phyloP scores from a whole-genome alignment of 2,797 vertebrate species.

The Phaenicophaeus curvirostris region DNA sequence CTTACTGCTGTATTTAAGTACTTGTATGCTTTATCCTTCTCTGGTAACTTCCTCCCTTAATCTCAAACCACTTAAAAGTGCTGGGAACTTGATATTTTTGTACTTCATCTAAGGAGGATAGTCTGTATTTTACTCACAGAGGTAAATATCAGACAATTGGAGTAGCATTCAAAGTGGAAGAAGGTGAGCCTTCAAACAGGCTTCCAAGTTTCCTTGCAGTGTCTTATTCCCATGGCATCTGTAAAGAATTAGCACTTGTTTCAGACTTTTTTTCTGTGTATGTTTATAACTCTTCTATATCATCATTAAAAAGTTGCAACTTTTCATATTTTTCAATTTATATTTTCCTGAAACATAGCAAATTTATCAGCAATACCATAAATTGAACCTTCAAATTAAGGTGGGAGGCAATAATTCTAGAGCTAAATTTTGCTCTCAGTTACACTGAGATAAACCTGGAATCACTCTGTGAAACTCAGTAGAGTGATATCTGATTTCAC shows the following conservation, averaged over 20 bases:
- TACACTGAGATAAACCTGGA: slow-evolving; percentile 11
- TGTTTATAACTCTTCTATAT: not conserved
- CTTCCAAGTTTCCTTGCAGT: not conserved
- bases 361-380: not conserved
- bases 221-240: not conserved
- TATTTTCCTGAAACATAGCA: not conserved
- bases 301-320: not conserved
- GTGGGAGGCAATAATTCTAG: not conserved
- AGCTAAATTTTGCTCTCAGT: slow-evolving; percentile 22
- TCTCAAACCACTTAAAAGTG: not conserved
- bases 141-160: not conserved
- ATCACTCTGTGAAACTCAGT: not conserved
- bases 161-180: not conserved
- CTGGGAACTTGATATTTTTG: not conserved
- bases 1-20: not conserved
- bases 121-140: not conserved
- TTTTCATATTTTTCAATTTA: not conserved
- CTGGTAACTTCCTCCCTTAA: not conserved
- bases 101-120: not conserved
- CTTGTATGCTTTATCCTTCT: not conserved
- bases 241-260: slow-evolving; percentile 18
- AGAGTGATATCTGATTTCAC: not conserved
- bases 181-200: not conserved
- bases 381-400: not conserved
- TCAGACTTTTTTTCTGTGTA: not conserved